Base-by-base conservation (phyloP, 2,797 vertebrate genomes). In the Mycteria americana region DNA sequence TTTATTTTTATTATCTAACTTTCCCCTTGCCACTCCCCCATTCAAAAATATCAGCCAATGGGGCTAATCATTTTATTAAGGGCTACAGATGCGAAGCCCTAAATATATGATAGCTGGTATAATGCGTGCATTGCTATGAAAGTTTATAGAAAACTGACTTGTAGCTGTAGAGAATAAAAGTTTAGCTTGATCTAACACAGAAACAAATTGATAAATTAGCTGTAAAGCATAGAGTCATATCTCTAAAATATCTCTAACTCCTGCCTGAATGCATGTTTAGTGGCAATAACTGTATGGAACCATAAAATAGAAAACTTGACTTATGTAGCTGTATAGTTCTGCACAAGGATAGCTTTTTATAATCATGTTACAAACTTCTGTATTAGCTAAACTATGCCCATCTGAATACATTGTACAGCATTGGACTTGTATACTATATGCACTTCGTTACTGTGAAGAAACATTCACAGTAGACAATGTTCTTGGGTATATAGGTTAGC, bases 1-100 rank as follows among this genome's bases (percentile, higher is more conserved):
- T 93, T 69, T 41, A 45, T 17, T 51, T 83, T 77, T 70, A 43
- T 59, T 86, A 63, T 45, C 17, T 35, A 63, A 19, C 11, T 79
- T 69, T 30, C 6, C 10, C 1, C 0, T 77, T 74, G 14, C 7
- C 10, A 70, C 2, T 39, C 1, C 1, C 5, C 6, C 4, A 1
- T 18, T 48, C 10, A 76, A 46, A 89, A 80, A 45, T 41, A n/a
- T 70, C 28, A 72, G 24, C 13, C 17, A 88, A 7, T 22, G 5
- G 10, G 9, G 2, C 2, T 84, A 70, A 70, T 76, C 0, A 33
- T 77, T 94, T 84, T 70, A 4, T 77, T 72, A 68, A 60, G 14
- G 24, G 48, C 17, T 90, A 18, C 12, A 80, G 43, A 69, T 63
- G 9, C 30, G 73, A 70, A 77, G 10, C 12, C 43, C 37, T 80